A percentile compares a stretch with the other conserved stretches of the same genome.
Evolutionary conservation across 1,140 invertebrate species (phyloP).

Genomic region (Nixonia krombeini): DNA sequence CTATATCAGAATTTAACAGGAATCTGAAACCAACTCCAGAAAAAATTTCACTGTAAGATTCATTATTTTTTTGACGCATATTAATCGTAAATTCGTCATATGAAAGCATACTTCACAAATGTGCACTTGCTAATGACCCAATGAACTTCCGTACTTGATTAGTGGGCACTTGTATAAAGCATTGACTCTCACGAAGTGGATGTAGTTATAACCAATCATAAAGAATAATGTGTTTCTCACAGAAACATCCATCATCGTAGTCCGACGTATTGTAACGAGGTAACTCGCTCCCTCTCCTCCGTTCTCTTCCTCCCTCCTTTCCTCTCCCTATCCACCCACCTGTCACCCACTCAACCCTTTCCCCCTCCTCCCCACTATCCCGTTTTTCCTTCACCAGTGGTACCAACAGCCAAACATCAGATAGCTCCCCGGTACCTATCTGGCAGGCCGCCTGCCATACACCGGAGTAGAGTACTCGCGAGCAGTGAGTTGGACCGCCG

Average conservation of each 20-base stretch:
- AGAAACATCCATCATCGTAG: conserved; percentile 39
- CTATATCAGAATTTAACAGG: conserved; percentile 30
- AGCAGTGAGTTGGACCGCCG: too few relatives aligned
- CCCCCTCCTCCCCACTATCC: too few relatives aligned
- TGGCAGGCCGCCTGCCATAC: too few relatives aligned
- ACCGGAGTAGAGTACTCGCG: too few relatives aligned
- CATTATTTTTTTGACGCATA: conserved; percentile 40
- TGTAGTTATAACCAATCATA: conserved; percentile 54
- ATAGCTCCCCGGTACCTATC: too few relatives aligned
- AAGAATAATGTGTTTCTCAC: conserved; percentile 29
- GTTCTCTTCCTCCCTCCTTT: too few relatives aligned
- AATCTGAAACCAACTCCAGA: conserved; percentile 41
- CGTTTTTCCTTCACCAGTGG: too few relatives aligned
- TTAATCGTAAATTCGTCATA: conserved; percentile 47
- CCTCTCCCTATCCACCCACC: too few relatives aligned
- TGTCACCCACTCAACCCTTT: too few relatives aligned
- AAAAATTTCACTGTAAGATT: conserved; percentile 27
- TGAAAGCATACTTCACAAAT: conserved; percentile 33
- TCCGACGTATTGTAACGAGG: too few relatives aligned
- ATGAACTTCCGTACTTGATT: conserved; percentile 25
- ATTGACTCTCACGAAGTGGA: conserved; percentile 38
- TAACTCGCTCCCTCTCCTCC: too few relatives aligned
- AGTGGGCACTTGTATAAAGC: conserved; percentile 21
- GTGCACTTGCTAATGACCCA: conserved; percentile 16
- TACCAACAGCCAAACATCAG: too few relatives aligned